phyloP scores from a whole-genome alignment of 1,140 invertebrate genomes.

The Drosophila tsacasi region DNA sequence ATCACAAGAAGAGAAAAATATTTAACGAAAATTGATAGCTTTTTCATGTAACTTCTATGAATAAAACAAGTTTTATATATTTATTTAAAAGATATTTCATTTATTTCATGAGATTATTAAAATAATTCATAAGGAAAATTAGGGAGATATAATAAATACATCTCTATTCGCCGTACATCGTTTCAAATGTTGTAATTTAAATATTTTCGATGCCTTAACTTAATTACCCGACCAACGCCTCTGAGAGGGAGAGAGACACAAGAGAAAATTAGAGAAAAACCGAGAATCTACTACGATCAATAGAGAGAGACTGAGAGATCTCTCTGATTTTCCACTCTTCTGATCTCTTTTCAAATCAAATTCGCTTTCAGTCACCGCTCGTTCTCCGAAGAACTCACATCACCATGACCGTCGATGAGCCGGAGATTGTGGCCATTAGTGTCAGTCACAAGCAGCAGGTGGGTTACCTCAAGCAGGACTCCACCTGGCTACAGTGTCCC shows the following conservation, averaged over 20 bases:
- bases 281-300: not conserved
- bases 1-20: slow-evolving; percentile 3
- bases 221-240: slow-evolving; percentile 46
- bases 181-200: slow-evolving; percentile 7
- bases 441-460: slow-evolving; percentile 50
- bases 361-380: slow-evolving; percentile 38
- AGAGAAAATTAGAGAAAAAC: slow-evolving; percentile 1
- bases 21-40: not conserved
- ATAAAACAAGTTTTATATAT: slow-evolving; percentile 1
- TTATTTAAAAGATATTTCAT: not conserved
- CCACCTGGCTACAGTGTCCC: slow-evolving; percentile 72
- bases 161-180: not conserved
- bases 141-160: not conserved
- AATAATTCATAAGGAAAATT: not conserved
- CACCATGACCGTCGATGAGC: slow-evolving; percentile 71
- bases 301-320: not conserved
- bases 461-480: slow-evolving; percentile 56
- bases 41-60: not conserved
- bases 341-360: slow-evolving; percentile 14
- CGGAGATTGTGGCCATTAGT: slow-evolving; percentile 61
- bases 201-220: slow-evolving; percentile 8
- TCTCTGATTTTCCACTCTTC: slow-evolving; percentile 7
- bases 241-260: not conserved
- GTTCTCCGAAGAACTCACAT: slow-evolving; percentile 30
- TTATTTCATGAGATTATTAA: not conserved